Base-by-base conservation (phyloP, 2,113 vertebrate species). In the Chroicocephalus ridibundus region DNA sequence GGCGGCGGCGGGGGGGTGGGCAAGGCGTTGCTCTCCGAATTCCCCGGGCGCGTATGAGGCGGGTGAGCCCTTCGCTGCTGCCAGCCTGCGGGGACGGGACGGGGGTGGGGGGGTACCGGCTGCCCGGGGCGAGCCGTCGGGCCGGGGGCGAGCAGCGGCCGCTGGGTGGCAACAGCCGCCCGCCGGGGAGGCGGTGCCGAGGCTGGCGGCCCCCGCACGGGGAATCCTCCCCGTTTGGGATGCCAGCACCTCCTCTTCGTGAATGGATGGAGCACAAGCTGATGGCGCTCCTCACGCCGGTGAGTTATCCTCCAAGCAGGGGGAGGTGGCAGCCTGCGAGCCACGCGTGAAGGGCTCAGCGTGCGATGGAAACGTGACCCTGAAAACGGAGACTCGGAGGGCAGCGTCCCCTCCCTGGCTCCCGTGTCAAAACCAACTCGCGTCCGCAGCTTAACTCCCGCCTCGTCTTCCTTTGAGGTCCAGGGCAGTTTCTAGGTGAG, bases 81-180 rank as follows among this genome's bases (percentile, higher is more conserved):
- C n/a, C 36, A 4, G 31, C 26, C 64, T 10, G 13, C 58, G 4
- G 36, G 55, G 54, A 57, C 55, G 31, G 54, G 55, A 34, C 55
- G 32, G 55, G 32, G 34, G 21, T 22, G 6, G 5, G 3, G 18
- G n/a, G 22, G 55, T 72, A 47, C 34, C 40, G 26, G 10, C 86
- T 42, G 42, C 8, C 27, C 66, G 29, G 19, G 36, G 61, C 36
- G 38, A 60, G 20, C 9, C 26, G 25, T 25, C 13, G 68, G 38
- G 74, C 44, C 46, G 9, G 47, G 54, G 79, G 60, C 36, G 68
- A 80, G 71, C 64, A 44, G 70, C n/a, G 61, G 51, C 97, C 97
- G 86, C 96, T 91, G 93, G 97, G 80, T 72, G 97, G 96, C 91
- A 96, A 95, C 90, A 74, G 89, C 77, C 38, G 40, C 93, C 65